phyloP scores from a whole-genome alignment of 2,113 vertebrate species.

The Hippopotamus amphibius region DNA sequence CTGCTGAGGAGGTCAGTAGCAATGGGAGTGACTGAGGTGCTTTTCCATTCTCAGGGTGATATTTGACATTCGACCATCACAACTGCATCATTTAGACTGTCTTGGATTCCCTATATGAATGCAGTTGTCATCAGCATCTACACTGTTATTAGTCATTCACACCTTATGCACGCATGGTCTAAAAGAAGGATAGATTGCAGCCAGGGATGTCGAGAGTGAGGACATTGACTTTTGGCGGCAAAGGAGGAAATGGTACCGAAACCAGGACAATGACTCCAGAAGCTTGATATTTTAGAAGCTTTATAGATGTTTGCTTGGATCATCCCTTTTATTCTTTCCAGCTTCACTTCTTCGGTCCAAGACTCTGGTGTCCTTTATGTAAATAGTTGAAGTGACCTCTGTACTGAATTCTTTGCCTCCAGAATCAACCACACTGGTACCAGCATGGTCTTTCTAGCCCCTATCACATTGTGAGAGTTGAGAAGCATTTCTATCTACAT shows the following conservation, averaged over 20 bases:
- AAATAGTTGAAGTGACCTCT: not conserved
- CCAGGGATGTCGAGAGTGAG: not conserved
- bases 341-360: not conserved
- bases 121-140: not conserved
- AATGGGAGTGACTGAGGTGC: accelerated
- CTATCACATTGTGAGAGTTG: not conserved
- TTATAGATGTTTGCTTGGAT: not conserved
- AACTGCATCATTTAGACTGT: not conserved
- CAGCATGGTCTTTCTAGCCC: not conserved
- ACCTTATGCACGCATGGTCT: not conserved
- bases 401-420: not conserved
- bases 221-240: not conserved
- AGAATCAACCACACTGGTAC: not conserved
- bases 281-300: not conserved
- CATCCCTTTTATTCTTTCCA: not conserved
- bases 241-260: not conserved
- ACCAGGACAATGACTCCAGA: not conserved
- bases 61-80: not conserved
- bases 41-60: not conserved
- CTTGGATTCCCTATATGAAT: not conserved
- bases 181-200: not conserved
- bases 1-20: not conserved
- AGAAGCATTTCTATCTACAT: not conserved
- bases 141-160: not conserved
- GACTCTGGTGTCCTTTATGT: not conserved